Evolutionary conservation across 64 coral and sea anemone genomes (phyloP).

Genomic region (Exaiptasia diaphana): DNA sequence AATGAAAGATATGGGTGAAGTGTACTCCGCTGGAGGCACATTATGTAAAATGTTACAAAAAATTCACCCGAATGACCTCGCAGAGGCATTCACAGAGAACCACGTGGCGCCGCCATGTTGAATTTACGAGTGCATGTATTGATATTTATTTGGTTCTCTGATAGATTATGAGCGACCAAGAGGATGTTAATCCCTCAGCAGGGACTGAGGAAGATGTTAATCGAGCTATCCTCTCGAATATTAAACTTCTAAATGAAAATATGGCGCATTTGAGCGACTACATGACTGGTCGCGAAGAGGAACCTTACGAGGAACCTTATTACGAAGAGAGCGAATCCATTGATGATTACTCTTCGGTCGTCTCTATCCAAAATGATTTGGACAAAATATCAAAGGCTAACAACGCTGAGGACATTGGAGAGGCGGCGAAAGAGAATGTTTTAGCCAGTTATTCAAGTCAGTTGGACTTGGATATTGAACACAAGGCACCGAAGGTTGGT

Average conservation of each 20-base stretch:
- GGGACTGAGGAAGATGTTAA: not conserved
- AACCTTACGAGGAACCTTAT: not conserved
- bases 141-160: too few relatives aligned
- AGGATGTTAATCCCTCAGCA: not conserved
- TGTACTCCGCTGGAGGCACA: too few relatives aligned
- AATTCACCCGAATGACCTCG: too few relatives aligned
- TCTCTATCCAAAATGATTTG: not conserved
- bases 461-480: slow-evolving; percentile 23
- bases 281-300: not conserved
- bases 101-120: too few relatives aligned
- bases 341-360: not conserved
- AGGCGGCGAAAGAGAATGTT: not conserved
- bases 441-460: slow-evolving; percentile 3
- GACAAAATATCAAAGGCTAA: not conserved
- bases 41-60: too few relatives aligned
- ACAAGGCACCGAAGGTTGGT: slow-evolving; percentile 32
- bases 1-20: not conserved
- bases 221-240: slow-evolving; percentile 5
- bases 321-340: not conserved
- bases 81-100: too few relatives aligned
- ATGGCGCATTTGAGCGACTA: not conserved
- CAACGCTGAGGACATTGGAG: not conserved
- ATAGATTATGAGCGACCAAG: not conserved
- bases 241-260: slow-evolving; percentile 14
- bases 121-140: too few relatives aligned